A percentile compares a stretch with the other conserved stretches of the same genome.
Conservation (phyloP, 2,888 invertebrate genomes). For the Aphidius colemani region DNA sequence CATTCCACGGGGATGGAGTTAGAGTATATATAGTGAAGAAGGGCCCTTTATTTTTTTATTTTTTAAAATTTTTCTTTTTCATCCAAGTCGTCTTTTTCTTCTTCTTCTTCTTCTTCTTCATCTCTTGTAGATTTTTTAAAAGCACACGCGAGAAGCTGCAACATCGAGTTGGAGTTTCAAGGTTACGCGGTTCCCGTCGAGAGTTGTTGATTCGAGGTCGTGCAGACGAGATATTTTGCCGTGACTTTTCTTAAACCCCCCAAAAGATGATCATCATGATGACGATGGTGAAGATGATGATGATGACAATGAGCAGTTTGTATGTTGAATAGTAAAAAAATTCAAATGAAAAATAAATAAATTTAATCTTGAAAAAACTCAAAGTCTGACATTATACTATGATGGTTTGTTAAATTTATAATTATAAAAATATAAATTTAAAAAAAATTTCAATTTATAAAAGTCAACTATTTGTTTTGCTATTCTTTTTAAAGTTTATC, state of each 20-base stretch:
- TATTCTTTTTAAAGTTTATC: no score
- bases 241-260: conserved; percentile 32
- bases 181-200: conserved; percentile 45
- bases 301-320: neutral
- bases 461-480: no score
- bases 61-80: no score
- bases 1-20: conserved; percentile 13
- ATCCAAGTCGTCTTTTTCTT: conserved; percentile 8
- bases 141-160: conserved; percentile 35
- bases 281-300: neutral
- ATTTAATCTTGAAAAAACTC: neutral
- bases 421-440: no score
- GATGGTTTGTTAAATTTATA: neutral
- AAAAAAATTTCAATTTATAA: no score
- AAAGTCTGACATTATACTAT: neutral
- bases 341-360: neutral
- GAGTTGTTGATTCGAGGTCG: conserved; percentile 41
- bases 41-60: no score
- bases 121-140: conserved; percentile 36
- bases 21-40: neutral
- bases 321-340: neutral
- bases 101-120: neutral
- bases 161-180: conserved; percentile 50
- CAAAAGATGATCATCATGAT: conserved; percentile 8
- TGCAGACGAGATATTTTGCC: conserved; percentile 29